Percentiles rank a stretch among this genome's conserved stretches.
phyloP scores from a whole-genome alignment of 2,797 vertebrate species.

The Brachyrhaphis roseni region DNA sequence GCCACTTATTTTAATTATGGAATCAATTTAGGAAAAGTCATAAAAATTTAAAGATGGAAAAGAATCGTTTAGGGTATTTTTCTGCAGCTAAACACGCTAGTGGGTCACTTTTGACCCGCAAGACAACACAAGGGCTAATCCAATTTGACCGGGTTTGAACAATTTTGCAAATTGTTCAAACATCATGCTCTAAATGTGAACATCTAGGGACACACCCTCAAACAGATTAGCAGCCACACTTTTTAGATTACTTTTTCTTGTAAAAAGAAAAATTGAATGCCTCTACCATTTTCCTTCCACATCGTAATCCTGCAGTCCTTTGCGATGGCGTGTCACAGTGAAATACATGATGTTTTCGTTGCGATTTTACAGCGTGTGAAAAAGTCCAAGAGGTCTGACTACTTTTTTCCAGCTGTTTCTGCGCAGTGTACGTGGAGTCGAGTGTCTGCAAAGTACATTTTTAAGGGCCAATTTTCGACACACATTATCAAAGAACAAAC shows the following conservation, averaged over 20 bases:
- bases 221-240: neutral
- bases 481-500: slow-evolving; percentile 59
- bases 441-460: slow-evolving; percentile 35
- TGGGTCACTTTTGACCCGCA: no score
- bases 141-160: neutral
- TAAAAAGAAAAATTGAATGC: neutral
- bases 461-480: slow-evolving; percentile 52
- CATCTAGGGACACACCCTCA: neutral
- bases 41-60: no score
- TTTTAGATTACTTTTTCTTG: neutral
- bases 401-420: slow-evolving; percentile 38
- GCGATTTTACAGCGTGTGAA: neutral
- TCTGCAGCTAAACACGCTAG: no score
- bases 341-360: neutral
- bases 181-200: neutral
- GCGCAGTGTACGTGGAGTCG: slow-evolving; percentile 15
- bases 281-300: neutral
- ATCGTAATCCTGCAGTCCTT: neutral
- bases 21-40: no score
- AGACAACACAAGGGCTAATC: no score
- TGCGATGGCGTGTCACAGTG: neutral
- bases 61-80: no score
- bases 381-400: neutral
- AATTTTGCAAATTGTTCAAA: neutral
- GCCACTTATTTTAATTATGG: no score